Evolutionary conservation across 92 coral and sea anemone species (phyloP).

Genomic region (Scolanthus callimorphus): DNA sequence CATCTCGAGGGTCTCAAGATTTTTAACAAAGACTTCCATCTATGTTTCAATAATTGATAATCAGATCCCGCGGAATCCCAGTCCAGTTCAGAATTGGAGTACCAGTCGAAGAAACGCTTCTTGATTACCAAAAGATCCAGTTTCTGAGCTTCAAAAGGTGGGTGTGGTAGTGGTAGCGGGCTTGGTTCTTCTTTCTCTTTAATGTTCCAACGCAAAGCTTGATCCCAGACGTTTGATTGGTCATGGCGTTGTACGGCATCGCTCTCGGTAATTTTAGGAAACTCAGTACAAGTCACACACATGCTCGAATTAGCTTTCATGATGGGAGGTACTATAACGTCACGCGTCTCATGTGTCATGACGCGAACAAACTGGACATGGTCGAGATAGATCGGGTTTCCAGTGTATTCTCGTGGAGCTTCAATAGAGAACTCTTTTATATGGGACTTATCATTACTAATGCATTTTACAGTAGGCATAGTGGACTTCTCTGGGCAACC

Average conservation of each 20-base stretch:
- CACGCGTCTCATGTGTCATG: conserved; percentile 3
- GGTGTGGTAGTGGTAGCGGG: no score
- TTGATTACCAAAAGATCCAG: background rate
- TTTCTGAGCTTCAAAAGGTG: background rate
- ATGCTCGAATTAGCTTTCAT: conserved; percentile 5
- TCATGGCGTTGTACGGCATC: conserved; percentile 15
- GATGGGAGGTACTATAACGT: conserved; percentile 16
- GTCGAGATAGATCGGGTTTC: conserved; percentile 7
- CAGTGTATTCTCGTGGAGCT: conserved; percentile 1
- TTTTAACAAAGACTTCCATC: background rate
- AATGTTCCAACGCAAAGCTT: conserved; percentile 22
- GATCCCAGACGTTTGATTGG: conserved; percentile 18
- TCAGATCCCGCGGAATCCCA: background rate
- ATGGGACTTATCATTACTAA: conserved; percentile 2
- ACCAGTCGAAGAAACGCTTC: background rate
- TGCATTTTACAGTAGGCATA: background rate
- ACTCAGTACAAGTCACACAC: conserved; percentile 7
- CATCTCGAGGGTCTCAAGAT: background rate
- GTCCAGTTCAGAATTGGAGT: background rate
- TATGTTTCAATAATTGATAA: no score
- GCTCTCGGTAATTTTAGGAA: conserved; percentile 9
- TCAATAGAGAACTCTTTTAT: conserved; percentile 8
- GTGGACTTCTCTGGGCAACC: conserved; percentile 9
- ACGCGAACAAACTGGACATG: conserved; percentile 8
- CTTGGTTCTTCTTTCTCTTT: background rate